Conservation (phyloP, 2,797 vertebrate species). For the Periparus ater region DNA sequence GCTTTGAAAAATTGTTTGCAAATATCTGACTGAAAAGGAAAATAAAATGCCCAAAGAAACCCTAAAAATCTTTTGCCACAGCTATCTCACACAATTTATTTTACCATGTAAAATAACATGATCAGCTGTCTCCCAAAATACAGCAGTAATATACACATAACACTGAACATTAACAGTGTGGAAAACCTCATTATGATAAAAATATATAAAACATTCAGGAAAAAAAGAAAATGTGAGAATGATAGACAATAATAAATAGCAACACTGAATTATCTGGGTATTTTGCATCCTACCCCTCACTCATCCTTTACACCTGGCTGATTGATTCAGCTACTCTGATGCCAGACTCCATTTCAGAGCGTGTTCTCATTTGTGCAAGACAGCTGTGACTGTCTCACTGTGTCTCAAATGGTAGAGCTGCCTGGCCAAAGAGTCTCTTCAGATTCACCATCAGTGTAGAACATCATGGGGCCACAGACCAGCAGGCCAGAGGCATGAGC, state of each 20-base stretch:
- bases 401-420: not conserved
- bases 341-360: not conserved
- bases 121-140: not conserved
- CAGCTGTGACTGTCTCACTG: not conserved
- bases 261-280: not conserved
- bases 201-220: not conserved
- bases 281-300: not conserved
- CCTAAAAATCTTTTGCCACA: not conserved
- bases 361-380: not conserved
- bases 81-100: not conserved
- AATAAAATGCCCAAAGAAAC: not conserved
- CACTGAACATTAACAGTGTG: not conserved
- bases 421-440: not conserved
- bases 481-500: not conserved
- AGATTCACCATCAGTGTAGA: not conserved
- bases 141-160: not conserved
- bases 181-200: not conserved
- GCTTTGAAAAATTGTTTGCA: constrained; percentile 11
- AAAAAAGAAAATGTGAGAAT: not conserved
- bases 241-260: not conserved
- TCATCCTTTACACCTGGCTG: not conserved
- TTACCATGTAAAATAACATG: not conserved
- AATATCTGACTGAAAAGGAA: not conserved
- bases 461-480: accelerated
- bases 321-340: not conserved